These are phyloP conservation scores for Helleia helle DNA, from an alignment of 2,888 invertebrate genomes.

Conservation along the genomic window DNA sequence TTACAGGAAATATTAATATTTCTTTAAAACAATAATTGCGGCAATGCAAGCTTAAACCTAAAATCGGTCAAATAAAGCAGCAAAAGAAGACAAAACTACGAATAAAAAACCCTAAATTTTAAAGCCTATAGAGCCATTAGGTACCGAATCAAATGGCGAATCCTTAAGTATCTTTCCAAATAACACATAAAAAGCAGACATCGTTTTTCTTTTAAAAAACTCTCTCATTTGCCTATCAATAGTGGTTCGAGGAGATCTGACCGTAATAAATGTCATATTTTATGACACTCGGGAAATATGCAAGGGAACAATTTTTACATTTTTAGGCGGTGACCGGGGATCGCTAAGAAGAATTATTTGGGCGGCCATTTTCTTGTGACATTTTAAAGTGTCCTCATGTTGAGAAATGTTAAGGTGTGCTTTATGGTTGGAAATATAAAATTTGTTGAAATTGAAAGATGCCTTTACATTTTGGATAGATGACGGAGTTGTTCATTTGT, in stretches of 20 bases:
- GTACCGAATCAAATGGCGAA: conserved; percentile 45
- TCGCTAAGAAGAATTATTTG: conserved; percentile 61
- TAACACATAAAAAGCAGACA: conserved; percentile 74
- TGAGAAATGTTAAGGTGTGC: conserved; percentile 6
- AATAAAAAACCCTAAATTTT: not conserved
- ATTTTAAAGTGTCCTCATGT: conserved; percentile 41
- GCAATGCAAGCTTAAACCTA: too few species aligned
- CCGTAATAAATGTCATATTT: conserved; percentile 74
- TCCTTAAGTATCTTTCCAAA: conserved; percentile 61
- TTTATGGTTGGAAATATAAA: not conserved
- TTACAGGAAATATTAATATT: too few species aligned
- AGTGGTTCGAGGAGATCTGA: conserved; percentile 73
- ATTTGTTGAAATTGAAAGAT: not conserved
- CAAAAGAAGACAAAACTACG: too few species aligned
- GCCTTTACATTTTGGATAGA: too few species aligned
- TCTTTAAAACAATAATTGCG: too few species aligned
- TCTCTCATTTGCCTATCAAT: conserved; percentile 75
- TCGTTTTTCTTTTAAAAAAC: conserved; percentile 74
- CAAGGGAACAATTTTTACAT: conserved; percentile 72
- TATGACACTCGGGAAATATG: conserved; percentile 72
- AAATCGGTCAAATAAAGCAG: too few species aligned
- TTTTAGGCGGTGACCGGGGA: conserved; percentile 67
- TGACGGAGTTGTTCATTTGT: too few species aligned
- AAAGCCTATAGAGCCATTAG: conserved; percentile 44
- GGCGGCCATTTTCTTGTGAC: conserved; percentile 55